A percentile compares a stretch with the other conserved stretches of the same genome.
phyloP scores from a whole-genome alignment of 2,888 invertebrate genomes.

The Drosophila neotestacea region DNA sequence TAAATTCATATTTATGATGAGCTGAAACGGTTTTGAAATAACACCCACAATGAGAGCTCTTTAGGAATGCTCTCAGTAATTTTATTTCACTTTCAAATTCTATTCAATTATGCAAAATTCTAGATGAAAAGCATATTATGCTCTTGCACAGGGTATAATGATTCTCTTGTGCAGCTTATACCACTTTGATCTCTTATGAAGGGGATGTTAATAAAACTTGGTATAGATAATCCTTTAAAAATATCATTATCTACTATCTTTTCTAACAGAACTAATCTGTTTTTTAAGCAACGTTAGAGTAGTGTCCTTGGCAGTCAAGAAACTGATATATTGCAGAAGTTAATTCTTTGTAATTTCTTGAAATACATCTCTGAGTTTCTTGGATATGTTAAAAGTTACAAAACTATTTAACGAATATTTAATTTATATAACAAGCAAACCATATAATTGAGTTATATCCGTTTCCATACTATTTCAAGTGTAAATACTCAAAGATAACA shows the following conservation, averaged over 20 bases:
- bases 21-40: conserved; percentile 3
- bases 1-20: conserved; percentile 8
- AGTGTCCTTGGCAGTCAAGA: too few species aligned
- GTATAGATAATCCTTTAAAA: not conserved
- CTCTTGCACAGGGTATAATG: not conserved
- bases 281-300: too few species aligned
- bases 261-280: not conserved
- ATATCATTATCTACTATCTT: not conserved
- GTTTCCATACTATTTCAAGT: not conserved
- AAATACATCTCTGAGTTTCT: too few species aligned
- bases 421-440: not conserved
- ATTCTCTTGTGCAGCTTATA: not conserved
- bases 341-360: too few species aligned
- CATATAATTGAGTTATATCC: not conserved
- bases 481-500: not conserved
- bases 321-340: too few species aligned
- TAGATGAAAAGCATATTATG: conserved; percentile 5
- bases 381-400: too few species aligned
- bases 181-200: not conserved
- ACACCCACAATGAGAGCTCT: conserved; percentile 3
- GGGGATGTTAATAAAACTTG: not conserved
- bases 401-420: not conserved
- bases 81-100: conserved; percentile 24
- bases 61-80: conserved; percentile 8
- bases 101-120: conserved; percentile 29